Base-by-base conservation (phyloP, 2,888 invertebrate genomes). In the Dicyrtoma fusca region DNA sequence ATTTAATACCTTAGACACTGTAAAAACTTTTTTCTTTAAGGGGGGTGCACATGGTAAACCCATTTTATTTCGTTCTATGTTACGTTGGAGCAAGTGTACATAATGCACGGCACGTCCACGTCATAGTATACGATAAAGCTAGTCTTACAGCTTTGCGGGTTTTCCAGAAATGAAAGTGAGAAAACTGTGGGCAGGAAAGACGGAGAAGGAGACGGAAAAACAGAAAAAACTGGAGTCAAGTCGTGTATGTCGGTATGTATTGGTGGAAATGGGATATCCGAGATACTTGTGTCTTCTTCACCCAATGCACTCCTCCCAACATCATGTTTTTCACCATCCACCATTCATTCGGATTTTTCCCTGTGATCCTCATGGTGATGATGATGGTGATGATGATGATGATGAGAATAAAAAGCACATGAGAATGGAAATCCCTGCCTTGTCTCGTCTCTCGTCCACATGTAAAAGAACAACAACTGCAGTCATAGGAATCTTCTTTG, bases 221-320 rank as follows among this genome's bases (percentile, higher is more conserved):
- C 19, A 14, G 34, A 10, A 42, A 10, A 42, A 59, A 34, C 26
- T 6, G 21, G 59, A 25, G 59, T 59, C 34, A n/a, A 42, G 61
- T 10, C 14, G 42, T 13, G 42, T 26, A 61, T 34, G 34, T 8
- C 8, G 34, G 34, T 42, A 34, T 17, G 19, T 3, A 34, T 8
- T 34, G 34, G 34, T 34, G 42, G 61, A 59, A 59, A 23, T 26
- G 25, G 59, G 59, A 59, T 11, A 25, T 59, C 59, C 26, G 26
- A 59, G 59, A 59, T 59, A 34, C 8, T 34, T 34, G 34, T 34
- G 25, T 59, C n/a, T 59, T 59, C 23, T 25, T 59, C 59, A 59
- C 25, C 25, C 25, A 26, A 59, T 59, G 23, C 19, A 5, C n/a
- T 25, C 59, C n/a, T 26, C 26, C 49, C 25, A 59, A 25, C 59